Base-by-base conservation (phyloP, 1,140 invertebrate genomes). In the Drosophila sucinea region DNA sequence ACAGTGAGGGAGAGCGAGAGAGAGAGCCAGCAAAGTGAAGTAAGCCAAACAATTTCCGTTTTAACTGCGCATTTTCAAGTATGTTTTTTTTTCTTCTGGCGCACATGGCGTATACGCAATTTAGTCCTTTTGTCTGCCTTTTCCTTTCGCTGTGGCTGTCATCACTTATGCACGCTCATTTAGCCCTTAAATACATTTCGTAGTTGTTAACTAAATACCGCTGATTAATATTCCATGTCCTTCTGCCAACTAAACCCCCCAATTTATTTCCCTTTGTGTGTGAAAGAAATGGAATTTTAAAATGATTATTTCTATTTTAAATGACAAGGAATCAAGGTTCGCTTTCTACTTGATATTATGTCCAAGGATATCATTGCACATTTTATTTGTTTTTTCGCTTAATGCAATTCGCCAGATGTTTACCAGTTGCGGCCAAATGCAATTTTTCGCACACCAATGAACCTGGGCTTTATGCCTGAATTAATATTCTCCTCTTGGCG, bases 21-120 rank as follows among this genome's bases (percentile, higher is more conserved):
- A 47, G 4, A 35, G 27, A 30, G 35, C 2, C 44, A 51, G 25
- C 8, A 51, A 51, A n/a, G 35, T 38, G 29, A 41, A 60, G 17
- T 38, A 69, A 68, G 68, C 47, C 23, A 44, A 62, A 57, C 23
- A 62, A 67, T 61, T 77, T 73, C 54, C 38, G 44, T 67, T 73
- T 69, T 38, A 60, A 33, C 63, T 47, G 44, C 47, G 67, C 38
- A 40, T 44, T 65, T 63, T 55, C 63, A 73, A 74, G 35, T 67
- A 38, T 62, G 55, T 81, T 58, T 54, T 38, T 63, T 65, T 38
- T 63, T 65, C 47, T 70, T 64, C 57, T 70, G 58, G 72, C 70
- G 32, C 54, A 70, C 74, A 66, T 35, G 40, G 67, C 76, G 77
- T 75, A 80, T 80, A 74, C 71, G 76, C 64, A 80, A 80, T 80